Evolutionary conservation across 30 jellyfish, hydroid and myxozoan genomes (phyloP).

Genomic region (Aurelia sp.): DNA sequence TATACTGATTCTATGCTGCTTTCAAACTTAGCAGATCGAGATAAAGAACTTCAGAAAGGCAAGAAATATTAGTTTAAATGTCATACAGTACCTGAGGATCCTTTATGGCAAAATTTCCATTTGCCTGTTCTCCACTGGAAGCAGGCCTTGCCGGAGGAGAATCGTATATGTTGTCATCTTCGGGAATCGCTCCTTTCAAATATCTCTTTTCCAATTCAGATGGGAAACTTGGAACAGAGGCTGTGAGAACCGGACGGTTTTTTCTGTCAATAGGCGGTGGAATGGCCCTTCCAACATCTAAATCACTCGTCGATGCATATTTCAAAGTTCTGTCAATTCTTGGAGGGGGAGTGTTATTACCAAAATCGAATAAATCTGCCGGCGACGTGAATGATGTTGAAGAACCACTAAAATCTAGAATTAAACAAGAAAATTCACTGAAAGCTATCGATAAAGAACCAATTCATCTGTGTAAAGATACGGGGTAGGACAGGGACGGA

Average conservation of each 20-base stretch:
- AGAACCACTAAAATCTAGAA: too few relatives aligned
- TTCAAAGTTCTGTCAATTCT: conserved; percentile 58
- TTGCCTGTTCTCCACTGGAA: too few relatives aligned
- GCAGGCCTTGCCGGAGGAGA: conserved; percentile 5
- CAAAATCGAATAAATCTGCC: conserved; percentile 58
- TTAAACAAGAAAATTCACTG: too few relatives aligned
- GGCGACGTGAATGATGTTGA: conserved; percentile 2
- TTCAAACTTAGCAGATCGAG: too few relatives aligned
- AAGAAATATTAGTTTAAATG: too few relatives aligned
- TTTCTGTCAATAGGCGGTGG: conserved; percentile 67
- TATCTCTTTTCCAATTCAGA: conserved; percentile 20
- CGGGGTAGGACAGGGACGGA: too few relatives aligned
- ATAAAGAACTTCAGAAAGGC: too few relatives aligned
- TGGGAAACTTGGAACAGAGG: conserved; percentile 62
- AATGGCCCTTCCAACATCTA: conserved; percentile 9
- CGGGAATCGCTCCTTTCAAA: not conserved
- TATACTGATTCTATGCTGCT: too few relatives aligned
- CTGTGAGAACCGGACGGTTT: conserved; percentile 46
- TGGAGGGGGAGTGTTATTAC: conserved; percentile 27
- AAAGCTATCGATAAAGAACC: too few relatives aligned
- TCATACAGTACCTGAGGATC: too few relatives aligned
- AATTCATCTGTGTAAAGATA: too few relatives aligned
- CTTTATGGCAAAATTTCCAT: too few relatives aligned
- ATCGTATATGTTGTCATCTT: conserved; percentile 2
- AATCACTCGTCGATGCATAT: conserved; percentile 50